Conservation (phyloP, 2,888 invertebrate species). For the Fragum sueziense region DNA sequence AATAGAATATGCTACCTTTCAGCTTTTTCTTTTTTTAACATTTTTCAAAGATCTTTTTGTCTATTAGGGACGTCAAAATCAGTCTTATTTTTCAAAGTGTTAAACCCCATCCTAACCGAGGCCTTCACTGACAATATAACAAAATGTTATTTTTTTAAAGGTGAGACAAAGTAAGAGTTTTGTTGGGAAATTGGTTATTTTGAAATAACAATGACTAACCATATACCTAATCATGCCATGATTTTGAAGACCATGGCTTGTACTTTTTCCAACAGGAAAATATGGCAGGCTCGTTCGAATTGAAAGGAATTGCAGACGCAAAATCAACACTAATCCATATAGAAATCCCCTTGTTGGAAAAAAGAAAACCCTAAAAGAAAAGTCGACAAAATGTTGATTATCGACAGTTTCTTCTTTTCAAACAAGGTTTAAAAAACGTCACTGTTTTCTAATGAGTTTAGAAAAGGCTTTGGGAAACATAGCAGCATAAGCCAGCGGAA, state of each 20-base stretch:
- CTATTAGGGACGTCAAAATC: too few species aligned
- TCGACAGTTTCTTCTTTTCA: neutral
- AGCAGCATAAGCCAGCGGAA: neutral
- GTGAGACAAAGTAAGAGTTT: too few species aligned
- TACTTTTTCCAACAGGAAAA: neutral
- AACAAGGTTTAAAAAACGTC: neutral
- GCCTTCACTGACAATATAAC: too few species aligned
- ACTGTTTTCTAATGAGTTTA: neutral
- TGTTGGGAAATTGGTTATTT: neutral
- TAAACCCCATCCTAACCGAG: too few species aligned
- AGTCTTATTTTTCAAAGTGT: too few species aligned
- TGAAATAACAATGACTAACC: neutral
- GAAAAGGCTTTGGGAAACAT: neutral
- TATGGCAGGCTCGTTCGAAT: neutral
- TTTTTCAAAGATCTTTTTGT: too few species aligned
- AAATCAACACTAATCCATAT: neutral
- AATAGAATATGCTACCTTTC: too few species aligned
- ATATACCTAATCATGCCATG: neutral
- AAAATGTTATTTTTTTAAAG: too few species aligned
- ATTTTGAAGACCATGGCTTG: neutral
- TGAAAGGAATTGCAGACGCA: neutral
- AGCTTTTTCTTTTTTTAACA: too few species aligned
- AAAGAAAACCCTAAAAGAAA: neutral
- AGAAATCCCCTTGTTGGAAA: neutral
- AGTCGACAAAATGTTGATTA: neutral